Evolutionary conservation across 2,888 invertebrate genomes (phyloP), one percentile per base, ranked within the genome.

Genomic region (Stegophylla sp.): DNA sequence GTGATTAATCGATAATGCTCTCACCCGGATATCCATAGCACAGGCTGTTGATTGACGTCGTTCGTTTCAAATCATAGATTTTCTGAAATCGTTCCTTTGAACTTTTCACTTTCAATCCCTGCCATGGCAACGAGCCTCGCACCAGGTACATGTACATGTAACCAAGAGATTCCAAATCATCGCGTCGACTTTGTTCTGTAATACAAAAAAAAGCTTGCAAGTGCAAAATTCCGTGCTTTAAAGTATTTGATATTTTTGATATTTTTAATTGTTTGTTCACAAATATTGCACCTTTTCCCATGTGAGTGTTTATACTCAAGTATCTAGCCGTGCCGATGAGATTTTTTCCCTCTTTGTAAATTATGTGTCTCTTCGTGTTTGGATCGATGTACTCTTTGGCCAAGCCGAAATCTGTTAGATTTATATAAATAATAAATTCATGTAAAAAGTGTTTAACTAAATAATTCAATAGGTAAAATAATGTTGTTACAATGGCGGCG

Each of bases 141-240:
- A 99, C 91, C 90, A 99, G 99, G 91, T 99, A 99, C 98, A 99
- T 98, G 90, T 99, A 99, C 99, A 99, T 99, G 90, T 99, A 98
- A 84, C 99, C 99, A 86, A 99, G 90, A 83, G 99, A 98, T 89
- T 99, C 99, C 88, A 99, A 90, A 89, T 99, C 99, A 89, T 99
- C 99, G 87, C 99, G 91, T 88, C 99, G 92, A 86, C 98, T 98
- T 92, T 99, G 99, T 90, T 99, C 99, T 94, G 89, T 59, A 43
- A 43, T 9, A 10, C 15, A 61, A 63, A 1, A 73, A 61, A n/a
- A n/a, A n/a, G n/a, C n/a, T n/a, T n/a, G n/a, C n/a, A n/a, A n/a
- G n/a, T n/a, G n/a, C n/a, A n/a, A n/a, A n/a, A n/a, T n/a, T n/a
- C n/a, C n/a, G n/a, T n/a, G n/a, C 17, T 34, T 34, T 34, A 34